Base-by-base conservation (phyloP, 2,888 invertebrate genomes). In the Cosmorhoe ocellata region DNA sequence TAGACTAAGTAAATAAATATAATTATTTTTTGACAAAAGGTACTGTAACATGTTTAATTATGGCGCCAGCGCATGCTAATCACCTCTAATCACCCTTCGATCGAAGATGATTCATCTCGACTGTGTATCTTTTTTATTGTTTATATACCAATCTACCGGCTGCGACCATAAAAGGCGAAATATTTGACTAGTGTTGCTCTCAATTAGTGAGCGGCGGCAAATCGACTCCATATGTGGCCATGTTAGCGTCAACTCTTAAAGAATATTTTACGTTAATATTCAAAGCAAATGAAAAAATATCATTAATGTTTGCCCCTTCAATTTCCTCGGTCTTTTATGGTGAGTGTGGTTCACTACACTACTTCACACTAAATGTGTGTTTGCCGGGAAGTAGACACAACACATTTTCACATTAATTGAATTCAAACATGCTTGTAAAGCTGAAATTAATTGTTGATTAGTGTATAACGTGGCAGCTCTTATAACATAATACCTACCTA, bases 131-230 rank as follows among this genome's bases (percentile, higher is more conserved):
- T 79, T 76, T 80, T 77, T 74, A 70, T 76, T 83, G 82, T 88
- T 88, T 87, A 85, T 87, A 87, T 84, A 86, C 80, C 82, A 84
- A 88, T 87, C 84, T 84, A 72, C 81, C 68, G 66, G 66, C 66
- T 74, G 78, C 72, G 72, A 71, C 87, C 83, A 85, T 88, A 89
- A 86, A 89, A 85, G 85, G 85, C 75, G 79, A 81, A 85, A 79
- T 85, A 86, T 89, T 88, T 88, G 84, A 83, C 81, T 82, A 81
- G 81, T 81, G 84, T 81, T 82, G 82, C 77, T 84, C 81, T 74
- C 81, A 84, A 88, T 87, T 87, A 87, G 87, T 80, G 79, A 71
- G 74, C 72, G 77, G 79, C 82, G 76, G 84, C 76, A 78, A 86
- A 87, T 82, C 79, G 72, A 76, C 81, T 70, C 81, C 80, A 77